Percentiles rank a stretch among this genome's conserved stretches.
Evolutionary conservation across 2,888 invertebrate species (phyloP).

Genomic region (Stenodera caucasica): DNA sequence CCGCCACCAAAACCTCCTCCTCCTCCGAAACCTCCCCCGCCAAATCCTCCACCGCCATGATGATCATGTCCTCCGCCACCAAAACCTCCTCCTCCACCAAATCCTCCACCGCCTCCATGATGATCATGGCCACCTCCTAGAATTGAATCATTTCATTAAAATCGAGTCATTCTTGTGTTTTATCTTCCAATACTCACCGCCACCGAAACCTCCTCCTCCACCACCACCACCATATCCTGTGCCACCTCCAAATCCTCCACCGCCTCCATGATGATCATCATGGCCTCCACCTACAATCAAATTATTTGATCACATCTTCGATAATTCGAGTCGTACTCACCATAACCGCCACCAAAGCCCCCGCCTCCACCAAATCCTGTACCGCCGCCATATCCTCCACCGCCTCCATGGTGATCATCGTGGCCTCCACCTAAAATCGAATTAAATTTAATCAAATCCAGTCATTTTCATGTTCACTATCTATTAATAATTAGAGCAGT

Average conservation of each 20-base stretch:
- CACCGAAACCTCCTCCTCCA: slow-evolving; percentile 17
- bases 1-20: slow-evolving; percentile 28
- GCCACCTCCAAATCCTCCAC: too few relatives aligned
- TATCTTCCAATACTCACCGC: too few relatives aligned
- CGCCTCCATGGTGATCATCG: too few relatives aligned
- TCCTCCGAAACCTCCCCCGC: slow-evolving; percentile 25
- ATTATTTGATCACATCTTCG: not conserved
- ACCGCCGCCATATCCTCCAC: slow-evolving; percentile 22
- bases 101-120: slow-evolving; percentile 23
- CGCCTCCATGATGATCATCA: slow-evolving; percentile 18
- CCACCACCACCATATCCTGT: slow-evolving; percentile 16
- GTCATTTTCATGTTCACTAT: too few relatives aligned
- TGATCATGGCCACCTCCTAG: not conserved
- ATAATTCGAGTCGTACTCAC: too few relatives aligned
- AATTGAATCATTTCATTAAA: too few relatives aligned
- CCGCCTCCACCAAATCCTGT: slow-evolving; percentile 30
- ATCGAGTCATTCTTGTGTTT: too few relatives aligned
- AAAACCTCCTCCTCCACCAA: slow-evolving; percentile 28
- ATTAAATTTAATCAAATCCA: too few relatives aligned
- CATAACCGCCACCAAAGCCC: slow-evolving; percentile 25
- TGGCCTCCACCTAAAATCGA: too few relatives aligned
- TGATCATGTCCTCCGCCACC: slow-evolving; percentile 16
- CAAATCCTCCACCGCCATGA: slow-evolving; percentile 13
- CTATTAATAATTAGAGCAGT: too few relatives aligned
- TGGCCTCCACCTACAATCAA: slow-evolving; percentile 22